Conservation (phyloP, 2,113 vertebrate genomes). For the Eudorcas thomsonii region DNA sequence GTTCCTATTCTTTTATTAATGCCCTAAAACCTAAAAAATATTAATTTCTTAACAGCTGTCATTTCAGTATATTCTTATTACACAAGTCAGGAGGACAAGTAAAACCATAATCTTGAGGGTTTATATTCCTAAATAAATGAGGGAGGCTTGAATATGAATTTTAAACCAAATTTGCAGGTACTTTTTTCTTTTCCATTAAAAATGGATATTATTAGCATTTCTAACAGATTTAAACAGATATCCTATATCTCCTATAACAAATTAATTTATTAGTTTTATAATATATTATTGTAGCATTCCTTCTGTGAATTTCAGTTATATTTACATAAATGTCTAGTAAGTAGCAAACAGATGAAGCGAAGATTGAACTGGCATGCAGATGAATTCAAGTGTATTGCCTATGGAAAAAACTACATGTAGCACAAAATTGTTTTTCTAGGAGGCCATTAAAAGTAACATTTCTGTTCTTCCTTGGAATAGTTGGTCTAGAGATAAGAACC, state of each 20-base stretch:
- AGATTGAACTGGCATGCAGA: neutral
- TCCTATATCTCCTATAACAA: neutral
- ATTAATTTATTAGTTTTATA: neutral
- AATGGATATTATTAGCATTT: neutral
- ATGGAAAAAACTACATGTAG: neutral
- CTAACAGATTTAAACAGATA: constrained; percentile 19
- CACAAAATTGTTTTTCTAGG: neutral
- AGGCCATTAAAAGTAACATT: neutral
- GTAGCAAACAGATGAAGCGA: neutral
- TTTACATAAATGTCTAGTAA: neutral
- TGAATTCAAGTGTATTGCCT: neutral
- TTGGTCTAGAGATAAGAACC: neutral
- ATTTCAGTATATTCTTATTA: constrained; percentile 20
- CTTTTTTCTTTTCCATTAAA: constrained; percentile 24
- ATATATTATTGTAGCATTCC: neutral
- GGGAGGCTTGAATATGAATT: neutral
- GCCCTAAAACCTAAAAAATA: constrained; percentile 4
- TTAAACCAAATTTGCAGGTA: constrained; percentile 16
- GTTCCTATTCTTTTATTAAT: neutral
- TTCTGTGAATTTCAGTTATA: neutral
- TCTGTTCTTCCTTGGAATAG: neutral
- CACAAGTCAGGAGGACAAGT: neutral
- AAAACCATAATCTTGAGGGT: constrained; percentile 4
- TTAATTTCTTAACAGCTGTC: neutral
- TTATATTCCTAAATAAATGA: constrained; percentile 20